Percentiles rank a stretch among this genome's conserved stretches.
phyloP scores from a whole-genome alignment of 2,888 invertebrate species.

The Caradrina clavipalpis region DNA sequence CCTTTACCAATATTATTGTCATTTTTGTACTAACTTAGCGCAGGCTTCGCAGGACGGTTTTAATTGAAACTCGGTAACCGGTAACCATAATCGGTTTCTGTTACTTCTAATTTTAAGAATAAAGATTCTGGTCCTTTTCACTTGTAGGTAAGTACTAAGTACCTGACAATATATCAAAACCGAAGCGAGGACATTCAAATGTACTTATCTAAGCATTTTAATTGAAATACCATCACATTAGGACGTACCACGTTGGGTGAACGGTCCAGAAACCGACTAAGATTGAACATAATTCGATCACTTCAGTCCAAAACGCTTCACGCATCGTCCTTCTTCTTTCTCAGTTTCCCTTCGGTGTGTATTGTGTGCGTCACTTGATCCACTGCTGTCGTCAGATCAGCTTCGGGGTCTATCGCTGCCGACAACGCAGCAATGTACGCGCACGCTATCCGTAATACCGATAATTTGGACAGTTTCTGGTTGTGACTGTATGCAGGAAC shows the following conservation, averaged over 20 bases:
- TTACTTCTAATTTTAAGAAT: constrained; percentile 14
- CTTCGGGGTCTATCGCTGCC: constrained; percentile 93
- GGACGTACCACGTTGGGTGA: neutral
- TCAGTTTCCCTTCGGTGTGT: constrained; percentile 97
- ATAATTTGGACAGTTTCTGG: constrained; percentile 98
- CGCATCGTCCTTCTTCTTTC: constrained; percentile 95
- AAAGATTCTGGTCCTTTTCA: constrained; percentile 21
- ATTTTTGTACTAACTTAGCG: constrained; percentile 80
- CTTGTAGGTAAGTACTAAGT: neutral
- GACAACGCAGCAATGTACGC: constrained; percentile 97
- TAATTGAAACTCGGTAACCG: constrained; percentile 49
- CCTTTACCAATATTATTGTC: constrained; percentile 79
- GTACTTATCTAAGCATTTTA: constrained; percentile 2
- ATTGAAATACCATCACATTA: constrained; percentile 11
- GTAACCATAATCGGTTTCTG: constrained; percentile 29
- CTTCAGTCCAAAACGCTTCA: constrained; percentile 67
- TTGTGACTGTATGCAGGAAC: constrained; percentile 98
- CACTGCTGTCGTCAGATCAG: constrained; percentile 94
- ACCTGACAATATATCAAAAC: constrained; percentile 10
- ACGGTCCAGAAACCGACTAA: constrained; percentile 55
- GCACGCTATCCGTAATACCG: constrained; percentile 97
- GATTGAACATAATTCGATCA: constrained; percentile 47
- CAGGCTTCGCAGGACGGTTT: constrained; percentile 76
- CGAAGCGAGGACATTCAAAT: constrained; percentile 12
- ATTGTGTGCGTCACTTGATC: constrained; percentile 97